Percentiles rank a stretch among this genome's conserved stretches.
phyloP scores from a whole-genome alignment of 2,797 vertebrate genomes.

The Odontamblyopus lacepedii region DNA sequence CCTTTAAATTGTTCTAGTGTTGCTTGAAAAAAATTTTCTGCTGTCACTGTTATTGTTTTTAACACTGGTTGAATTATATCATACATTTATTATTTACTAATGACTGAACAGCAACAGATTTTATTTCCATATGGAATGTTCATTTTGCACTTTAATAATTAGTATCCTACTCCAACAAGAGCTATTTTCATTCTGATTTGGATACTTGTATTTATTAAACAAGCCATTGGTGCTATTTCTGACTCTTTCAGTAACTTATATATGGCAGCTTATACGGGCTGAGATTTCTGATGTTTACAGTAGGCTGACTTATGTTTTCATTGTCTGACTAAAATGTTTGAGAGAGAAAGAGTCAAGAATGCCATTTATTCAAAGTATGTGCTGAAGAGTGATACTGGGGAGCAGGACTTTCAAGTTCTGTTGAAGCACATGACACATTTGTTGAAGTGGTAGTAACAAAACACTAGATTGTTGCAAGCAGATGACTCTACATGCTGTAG shows the following conservation, averaged over 20 bases:
- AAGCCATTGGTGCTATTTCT: too few relatives aligned
- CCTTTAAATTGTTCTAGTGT: slow-evolving; percentile 12
- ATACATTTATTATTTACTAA: neutral
- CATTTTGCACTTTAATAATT: too few relatives aligned
- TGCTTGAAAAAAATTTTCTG: slow-evolving; percentile 1
- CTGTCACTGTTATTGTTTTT: neutral
- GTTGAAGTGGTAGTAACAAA: neutral
- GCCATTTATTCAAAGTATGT: slow-evolving; percentile 36
- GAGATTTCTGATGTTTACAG: slow-evolving; percentile 20
- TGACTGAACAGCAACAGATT: too few relatives aligned
- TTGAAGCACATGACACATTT: slow-evolving; percentile 15
- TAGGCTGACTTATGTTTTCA: slow-evolving; percentile 14
- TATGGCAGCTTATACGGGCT: neutral
- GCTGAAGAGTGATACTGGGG: slow-evolving; percentile 40
- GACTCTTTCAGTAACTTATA: neutral
- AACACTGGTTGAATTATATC: neutral
- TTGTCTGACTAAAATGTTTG: slow-evolving; percentile 21
- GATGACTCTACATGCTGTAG: slow-evolving; percentile 37
- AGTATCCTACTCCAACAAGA: too few relatives aligned
- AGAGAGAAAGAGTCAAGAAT: slow-evolving; percentile 45
- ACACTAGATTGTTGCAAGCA: slow-evolving; percentile 15
- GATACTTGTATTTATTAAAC: too few relatives aligned
- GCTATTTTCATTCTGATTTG: too few relatives aligned
- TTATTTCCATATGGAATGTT: too few relatives aligned
- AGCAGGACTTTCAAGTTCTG: slow-evolving; percentile 72